Evolutionary conservation across 2,888 invertebrate species (phyloP).

Genomic region (Malacosoma neustria): DNA sequence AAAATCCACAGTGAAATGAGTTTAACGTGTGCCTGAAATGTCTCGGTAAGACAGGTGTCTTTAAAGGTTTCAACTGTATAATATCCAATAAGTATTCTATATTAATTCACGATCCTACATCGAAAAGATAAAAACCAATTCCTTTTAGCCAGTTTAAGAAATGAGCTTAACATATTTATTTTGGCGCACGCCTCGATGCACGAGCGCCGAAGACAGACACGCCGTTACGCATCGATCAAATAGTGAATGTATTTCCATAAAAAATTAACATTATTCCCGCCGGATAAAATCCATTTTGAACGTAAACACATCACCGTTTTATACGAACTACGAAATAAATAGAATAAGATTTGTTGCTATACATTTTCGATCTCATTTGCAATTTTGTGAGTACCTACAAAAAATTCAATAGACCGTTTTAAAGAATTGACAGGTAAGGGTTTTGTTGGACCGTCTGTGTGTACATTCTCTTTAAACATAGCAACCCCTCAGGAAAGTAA

Average conservation of each 20-base stretch:
- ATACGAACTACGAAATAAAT: neutral
- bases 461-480: conserved; percentile 26
- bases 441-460: conserved; percentile 27
- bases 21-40: too few species aligned
- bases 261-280: conserved; percentile 15
- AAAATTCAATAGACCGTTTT: conserved; percentile 18
- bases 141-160: conserved; percentile 24
- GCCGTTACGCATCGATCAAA: conserved; percentile 50
- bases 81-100: neutral
- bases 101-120: neutral
- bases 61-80: too few species aligned
- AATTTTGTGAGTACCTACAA: conserved; percentile 8
- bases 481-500: conserved; percentile 40
- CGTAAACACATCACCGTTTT: neutral
- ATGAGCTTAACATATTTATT: conserved; percentile 62
- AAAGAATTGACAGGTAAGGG: conserved; percentile 15
- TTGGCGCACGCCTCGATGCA: conserved; percentile 57
- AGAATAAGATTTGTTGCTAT: neutral
- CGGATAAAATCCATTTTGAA: neutral
- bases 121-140: conserved; percentile 16
- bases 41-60: too few species aligned
- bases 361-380: neutral
- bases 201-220: conserved; percentile 58
- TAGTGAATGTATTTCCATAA: conserved; percentile 40
- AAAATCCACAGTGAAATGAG: too few species aligned